A percentile compares a stretch with the other conserved stretches of the same genome.
Evolutionary conservation across 2,888 invertebrate genomes (phyloP).

Genomic region (Trachelus stipa): DNA sequence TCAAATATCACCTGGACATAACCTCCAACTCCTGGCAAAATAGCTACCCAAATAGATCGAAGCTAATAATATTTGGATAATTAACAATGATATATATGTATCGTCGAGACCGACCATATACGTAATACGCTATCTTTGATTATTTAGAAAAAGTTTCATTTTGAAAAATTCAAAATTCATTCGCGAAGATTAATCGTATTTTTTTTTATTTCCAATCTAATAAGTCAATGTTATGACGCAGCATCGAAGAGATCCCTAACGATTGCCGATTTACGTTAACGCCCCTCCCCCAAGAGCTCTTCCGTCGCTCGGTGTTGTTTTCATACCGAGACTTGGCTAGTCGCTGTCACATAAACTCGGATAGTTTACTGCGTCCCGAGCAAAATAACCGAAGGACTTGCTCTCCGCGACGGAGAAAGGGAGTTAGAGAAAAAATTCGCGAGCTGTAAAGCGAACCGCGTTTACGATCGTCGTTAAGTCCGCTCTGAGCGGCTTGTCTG

Average conservation of each 20-base stretch:
- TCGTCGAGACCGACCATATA: background rate
- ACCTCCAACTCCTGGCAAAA: background rate
- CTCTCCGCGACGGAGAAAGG: constrained; percentile 12
- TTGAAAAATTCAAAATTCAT: background rate
- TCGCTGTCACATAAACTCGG: constrained; percentile 52
- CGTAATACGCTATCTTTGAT: background rate
- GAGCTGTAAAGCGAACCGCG: constrained; percentile 54
- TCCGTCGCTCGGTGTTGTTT: constrained; percentile 1
- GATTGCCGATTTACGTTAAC: background rate
- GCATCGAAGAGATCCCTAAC: background rate
- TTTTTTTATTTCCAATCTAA: background rate
- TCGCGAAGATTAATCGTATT: background rate
- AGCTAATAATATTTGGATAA: background rate
- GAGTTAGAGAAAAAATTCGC: constrained; percentile 33
- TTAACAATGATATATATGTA: background rate
- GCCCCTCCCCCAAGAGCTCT: background rate
- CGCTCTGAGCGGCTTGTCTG: constrained; percentile 55
- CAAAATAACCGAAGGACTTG: constrained; percentile 36
- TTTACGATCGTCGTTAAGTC: constrained; percentile 60
- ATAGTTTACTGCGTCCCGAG: constrained; percentile 44
- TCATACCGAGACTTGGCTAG: constrained; percentile 22
- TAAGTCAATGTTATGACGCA: background rate
- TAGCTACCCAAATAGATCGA: background rate
- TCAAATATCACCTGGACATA: background rate
- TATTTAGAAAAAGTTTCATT: no score